Conservation (phyloP, 2,888 invertebrate species). For the Gibbula magus region DNA sequence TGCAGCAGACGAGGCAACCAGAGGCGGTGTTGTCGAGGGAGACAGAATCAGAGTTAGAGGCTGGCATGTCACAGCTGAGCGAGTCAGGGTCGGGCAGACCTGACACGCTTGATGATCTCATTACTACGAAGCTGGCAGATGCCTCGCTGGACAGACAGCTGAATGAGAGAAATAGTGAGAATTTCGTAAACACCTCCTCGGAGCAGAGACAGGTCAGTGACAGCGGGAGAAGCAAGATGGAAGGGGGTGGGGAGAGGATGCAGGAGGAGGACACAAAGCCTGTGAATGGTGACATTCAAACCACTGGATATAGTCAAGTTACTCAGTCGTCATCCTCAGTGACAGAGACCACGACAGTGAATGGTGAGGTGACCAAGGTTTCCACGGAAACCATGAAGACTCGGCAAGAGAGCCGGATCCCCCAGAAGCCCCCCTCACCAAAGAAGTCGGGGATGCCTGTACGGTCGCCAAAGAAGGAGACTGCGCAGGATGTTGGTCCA, state of each 20-base stretch:
- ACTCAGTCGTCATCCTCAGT: not conserved
- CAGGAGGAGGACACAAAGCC: not conserved
- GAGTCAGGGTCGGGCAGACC: not conserved
- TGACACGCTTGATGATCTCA: constrained; percentile 2
- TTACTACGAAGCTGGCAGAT: not conserved
- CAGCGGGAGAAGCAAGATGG: not conserved
- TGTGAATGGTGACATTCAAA: constrained; percentile 6
- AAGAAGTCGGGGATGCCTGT: constrained; percentile 5
- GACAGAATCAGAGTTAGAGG: not conserved
- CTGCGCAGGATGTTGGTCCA: not conserved
- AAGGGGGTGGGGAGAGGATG: constrained; percentile 6
- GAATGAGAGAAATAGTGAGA: not conserved
- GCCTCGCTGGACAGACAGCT: constrained; percentile 6
- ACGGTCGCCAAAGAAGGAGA: constrained; percentile 5
- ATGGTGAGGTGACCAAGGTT: not conserved
- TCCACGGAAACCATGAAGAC: not conserved
- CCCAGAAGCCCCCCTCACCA: constrained; percentile 13
- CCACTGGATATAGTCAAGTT: not conserved
- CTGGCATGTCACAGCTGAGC: constrained; percentile 14
- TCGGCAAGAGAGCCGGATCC: constrained; percentile 1
- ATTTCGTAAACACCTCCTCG: not conserved
- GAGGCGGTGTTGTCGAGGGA: not conserved
- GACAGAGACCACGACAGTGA: not conserved
- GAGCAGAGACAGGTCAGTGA: not conserved
- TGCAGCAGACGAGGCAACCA: not conserved